phyloP scores from a whole-genome alignment of 2,888 invertebrate species.

The Eugnorisma glareosa region DNA sequence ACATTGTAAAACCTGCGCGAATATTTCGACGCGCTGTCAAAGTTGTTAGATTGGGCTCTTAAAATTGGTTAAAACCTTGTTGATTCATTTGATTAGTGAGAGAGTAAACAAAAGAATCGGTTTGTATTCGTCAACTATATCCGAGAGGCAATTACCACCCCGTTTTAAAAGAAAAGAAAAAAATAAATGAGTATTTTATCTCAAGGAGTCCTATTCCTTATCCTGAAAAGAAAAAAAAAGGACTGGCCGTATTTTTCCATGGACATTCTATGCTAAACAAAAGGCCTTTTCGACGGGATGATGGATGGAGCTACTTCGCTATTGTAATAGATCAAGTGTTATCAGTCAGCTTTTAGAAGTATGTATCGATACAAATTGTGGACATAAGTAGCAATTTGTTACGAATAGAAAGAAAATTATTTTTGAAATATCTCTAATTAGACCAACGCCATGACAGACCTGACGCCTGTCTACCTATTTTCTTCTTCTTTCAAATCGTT shows the following conservation, averaged over 20 bases:
- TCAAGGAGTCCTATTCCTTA: constrained; percentile 72
- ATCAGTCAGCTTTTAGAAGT: constrained; percentile 59
- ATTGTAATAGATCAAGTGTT: constrained; percentile 72
- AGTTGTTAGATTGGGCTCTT: neutral
- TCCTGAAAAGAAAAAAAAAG: constrained; percentile 71
- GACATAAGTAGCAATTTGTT: constrained; percentile 16
- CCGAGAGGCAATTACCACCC: constrained; percentile 59
- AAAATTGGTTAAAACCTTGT: constrained; percentile 33
- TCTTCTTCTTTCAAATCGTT: neutral
- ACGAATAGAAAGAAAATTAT: neutral
- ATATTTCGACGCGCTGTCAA: too few relatives aligned
- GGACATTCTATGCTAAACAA: constrained; percentile 79
- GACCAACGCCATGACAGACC: too few relatives aligned
- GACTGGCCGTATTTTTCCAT: constrained; percentile 35
- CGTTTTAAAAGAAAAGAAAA: constrained; percentile 68
- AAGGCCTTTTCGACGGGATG: constrained; percentile 75
- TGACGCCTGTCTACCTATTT: too few relatives aligned
- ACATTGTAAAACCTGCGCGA: too few relatives aligned
- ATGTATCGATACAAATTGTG: constrained; percentile 68
- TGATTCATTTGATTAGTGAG: constrained; percentile 15
- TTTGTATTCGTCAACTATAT: constrained; percentile 58
- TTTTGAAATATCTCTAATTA: neutral
- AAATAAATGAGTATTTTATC: constrained; percentile 79
- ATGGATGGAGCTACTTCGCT: constrained; percentile 73
- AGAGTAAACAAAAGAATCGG: constrained; percentile 54